A percentile compares a stretch with the other conserved stretches of the same genome.
phyloP scores from a whole-genome alignment of 2,888 invertebrate species.

The Acanthosoma haemorrhoidale region DNA sequence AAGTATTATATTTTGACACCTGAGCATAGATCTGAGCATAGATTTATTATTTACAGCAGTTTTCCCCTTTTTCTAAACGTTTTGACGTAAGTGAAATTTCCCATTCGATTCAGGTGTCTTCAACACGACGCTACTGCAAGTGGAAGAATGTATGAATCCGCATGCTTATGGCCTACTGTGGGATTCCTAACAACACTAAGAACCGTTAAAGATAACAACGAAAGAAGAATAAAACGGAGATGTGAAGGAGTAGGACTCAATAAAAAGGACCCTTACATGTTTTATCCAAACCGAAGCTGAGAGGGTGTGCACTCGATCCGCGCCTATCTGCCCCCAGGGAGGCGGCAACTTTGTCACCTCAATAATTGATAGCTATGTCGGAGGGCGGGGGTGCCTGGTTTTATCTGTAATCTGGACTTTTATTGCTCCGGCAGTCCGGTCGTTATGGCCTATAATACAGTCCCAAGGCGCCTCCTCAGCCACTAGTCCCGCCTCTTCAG shows the following conservation, averaged over 20 bases:
- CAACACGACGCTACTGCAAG: too few species aligned
- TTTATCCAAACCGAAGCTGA: neutral
- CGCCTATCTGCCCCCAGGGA: neutral
- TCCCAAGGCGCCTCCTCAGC: neutral
- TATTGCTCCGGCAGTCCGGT: too few species aligned
- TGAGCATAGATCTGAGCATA: too few species aligned
- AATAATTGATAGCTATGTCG: constrained; percentile 18
- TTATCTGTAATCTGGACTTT: constrained; percentile 5
- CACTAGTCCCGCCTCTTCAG: neutral
- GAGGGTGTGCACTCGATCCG: too few species aligned
- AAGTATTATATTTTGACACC: too few species aligned
- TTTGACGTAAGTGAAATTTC: too few species aligned
- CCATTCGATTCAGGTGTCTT: too few species aligned
- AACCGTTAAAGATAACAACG: neutral
- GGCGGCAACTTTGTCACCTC: constrained; percentile 18
- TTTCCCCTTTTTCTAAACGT: too few species aligned
- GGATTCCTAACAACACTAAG: neutral
- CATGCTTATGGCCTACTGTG: too few species aligned
- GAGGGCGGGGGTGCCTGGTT: neutral
- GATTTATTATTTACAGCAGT: too few species aligned
- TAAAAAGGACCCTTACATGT: neutral
- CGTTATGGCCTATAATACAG: neutral
- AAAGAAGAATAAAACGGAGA: neutral
- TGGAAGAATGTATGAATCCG: too few species aligned
- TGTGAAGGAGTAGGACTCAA: neutral